These are phyloP conservation scores for Hypercompe scribonia DNA, from an alignment of 2,888 invertebrate species.

Conservation along the genomic window DNA sequence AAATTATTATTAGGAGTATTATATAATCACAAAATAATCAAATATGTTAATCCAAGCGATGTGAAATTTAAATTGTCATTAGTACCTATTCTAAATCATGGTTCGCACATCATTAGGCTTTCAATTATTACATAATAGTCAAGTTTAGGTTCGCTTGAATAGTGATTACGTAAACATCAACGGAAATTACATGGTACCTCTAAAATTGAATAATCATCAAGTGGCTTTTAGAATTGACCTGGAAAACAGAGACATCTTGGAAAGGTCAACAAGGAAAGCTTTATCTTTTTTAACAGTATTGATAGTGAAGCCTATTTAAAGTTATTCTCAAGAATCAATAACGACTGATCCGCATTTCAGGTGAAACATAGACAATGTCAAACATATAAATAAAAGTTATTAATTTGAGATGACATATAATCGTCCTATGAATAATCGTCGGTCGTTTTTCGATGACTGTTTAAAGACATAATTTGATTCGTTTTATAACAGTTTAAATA, in stretches of 20 bases:
- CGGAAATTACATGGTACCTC: not conserved
- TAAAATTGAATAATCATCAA: not conserved
- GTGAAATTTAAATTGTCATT: constrained; percentile 62
- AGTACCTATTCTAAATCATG: constrained; percentile 53
- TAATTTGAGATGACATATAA: no score
- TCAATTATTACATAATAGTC: constrained; percentile 54
- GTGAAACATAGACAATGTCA: not conserved
- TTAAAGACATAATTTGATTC: not conserved
- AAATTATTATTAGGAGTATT: constrained; percentile 40
- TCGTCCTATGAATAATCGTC: not conserved
- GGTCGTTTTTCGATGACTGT: not conserved
- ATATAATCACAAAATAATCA: constrained; percentile 57
- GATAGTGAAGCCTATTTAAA: not conserved
- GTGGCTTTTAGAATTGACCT: not conserved
- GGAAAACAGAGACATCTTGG: not conserved
- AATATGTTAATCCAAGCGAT: constrained; percentile 58
- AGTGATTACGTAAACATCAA: not conserved
- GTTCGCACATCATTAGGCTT: constrained; percentile 49
- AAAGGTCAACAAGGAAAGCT: not conserved
- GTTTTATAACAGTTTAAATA: constrained; percentile 14
- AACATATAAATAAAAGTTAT: not conserved
- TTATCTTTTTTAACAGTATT: no score
- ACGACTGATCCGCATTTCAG: not conserved
- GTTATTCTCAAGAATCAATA: not conserved
- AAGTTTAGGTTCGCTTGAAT: not conserved